Evolutionary conservation across 2,888 invertebrate species (phyloP), one percentile per base, ranked within the genome.

Genomic region (Ornithoptera priamus): DNA sequence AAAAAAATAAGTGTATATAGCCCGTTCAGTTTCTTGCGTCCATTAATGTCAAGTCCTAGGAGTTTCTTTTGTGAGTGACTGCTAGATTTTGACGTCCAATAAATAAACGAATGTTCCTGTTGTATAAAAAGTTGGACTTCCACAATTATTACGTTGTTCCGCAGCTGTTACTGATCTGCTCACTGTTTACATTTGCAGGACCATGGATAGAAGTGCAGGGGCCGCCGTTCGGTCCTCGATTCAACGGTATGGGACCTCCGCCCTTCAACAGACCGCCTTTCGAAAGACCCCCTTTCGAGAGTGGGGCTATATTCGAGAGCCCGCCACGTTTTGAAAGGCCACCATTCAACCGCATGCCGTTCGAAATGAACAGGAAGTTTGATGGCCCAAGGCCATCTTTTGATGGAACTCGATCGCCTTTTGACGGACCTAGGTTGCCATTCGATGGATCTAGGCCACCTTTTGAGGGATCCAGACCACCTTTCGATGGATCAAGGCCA

Each of bases 161-260:
- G 8, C 39, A 10, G 39, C 10, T 10, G 7, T 39, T 39, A 39
- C 10, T 39, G 39, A 39, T 8, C 7, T 8, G 39, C 10, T 39
- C 39, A 39, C 10, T n/a, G 10, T 17, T 22, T 46, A 36, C 20
- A 30, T 36, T 89, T 87, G 12, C 90, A 86, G 91, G 88, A 18
- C 88, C 88, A 0, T 91, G 91, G 90, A 85, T 93, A 92, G 93
- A 90, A 72, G 85, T 90, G 72, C 81, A 86, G 30, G 82, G 84
- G 10, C 77, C 80, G 74, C 86, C 87, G 1, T 89, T 88, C 72
- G 89, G 87, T 20, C 88, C 90, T 4, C 81, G 92, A 6, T 93
- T 92, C 76, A 92, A 90, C 78, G 92, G 91, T 71, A 90, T 85
- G 87, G 88, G 87, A 0, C 69, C 69, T 6, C 86, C 90, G 15